phyloP scores from a whole-genome alignment of 2,797 vertebrate genomes.

The Brotogeris chrysoptera region DNA sequence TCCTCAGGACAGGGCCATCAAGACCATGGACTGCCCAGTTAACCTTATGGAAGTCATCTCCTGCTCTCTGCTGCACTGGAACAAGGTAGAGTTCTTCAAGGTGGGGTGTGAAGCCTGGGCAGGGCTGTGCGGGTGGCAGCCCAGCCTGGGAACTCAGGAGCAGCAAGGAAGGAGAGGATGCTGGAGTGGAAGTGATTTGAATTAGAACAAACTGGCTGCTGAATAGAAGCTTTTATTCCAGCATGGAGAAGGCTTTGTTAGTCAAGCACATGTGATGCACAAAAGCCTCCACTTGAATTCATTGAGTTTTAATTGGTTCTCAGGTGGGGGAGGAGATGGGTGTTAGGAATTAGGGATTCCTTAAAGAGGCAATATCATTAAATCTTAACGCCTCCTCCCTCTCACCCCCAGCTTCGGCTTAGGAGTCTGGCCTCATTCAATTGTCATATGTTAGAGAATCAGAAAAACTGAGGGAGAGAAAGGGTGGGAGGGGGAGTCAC shows the following conservation, averaged over 20 bases:
- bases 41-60: neutral
- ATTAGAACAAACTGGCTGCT: slow-evolving; percentile 77
- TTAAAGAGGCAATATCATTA: slow-evolving; percentile 77
- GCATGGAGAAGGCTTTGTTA: slow-evolving; percentile 81
- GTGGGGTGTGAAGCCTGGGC: slow-evolving; percentile 49
- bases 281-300: slow-evolving; percentile 83
- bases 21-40: neutral
- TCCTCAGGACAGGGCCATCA: neutral
- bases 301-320: slow-evolving; percentile 84
- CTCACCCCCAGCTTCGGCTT: slow-evolving; percentile 29
- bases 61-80: neutral
- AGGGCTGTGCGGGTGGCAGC: slow-evolving; percentile 10
- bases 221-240: slow-evolving; percentile 84
- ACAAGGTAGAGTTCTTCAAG: neutral
- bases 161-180: slow-evolving; percentile 64
- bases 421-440: slow-evolving; percentile 54
- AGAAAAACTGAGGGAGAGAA: slow-evolving; percentile 55
- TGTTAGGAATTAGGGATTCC: slow-evolving; percentile 76
- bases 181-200: slow-evolving; percentile 79
- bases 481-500: slow-evolving; percentile 55
- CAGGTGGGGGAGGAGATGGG: slow-evolving; percentile 82
- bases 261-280: slow-evolving; percentile 80
- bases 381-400: slow-evolving; percentile 58
- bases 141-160: slow-evolving; percentile 72
- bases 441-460: slow-evolving; percentile 49